phyloP scores from a whole-genome alignment of 2,113 vertebrate genomes.

The Hylia prasina region DNA sequence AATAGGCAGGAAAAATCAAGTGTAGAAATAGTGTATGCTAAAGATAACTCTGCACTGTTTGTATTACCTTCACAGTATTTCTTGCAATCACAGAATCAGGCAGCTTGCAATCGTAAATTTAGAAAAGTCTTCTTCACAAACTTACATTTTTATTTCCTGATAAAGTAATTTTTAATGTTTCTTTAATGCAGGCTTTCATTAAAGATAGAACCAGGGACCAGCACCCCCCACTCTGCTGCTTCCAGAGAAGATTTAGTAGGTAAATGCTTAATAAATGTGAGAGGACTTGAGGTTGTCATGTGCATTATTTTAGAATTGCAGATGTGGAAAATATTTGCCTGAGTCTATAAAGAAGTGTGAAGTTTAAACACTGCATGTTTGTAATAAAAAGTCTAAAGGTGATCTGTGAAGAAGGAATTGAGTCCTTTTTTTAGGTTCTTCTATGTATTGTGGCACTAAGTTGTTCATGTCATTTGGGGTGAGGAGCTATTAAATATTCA shows the following conservation, averaged over 20 bases:
- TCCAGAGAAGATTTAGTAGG: conserved; percentile 93
- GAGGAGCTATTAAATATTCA: not conserved
- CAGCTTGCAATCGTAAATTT: not conserved
- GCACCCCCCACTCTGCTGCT: conserved; percentile 88
- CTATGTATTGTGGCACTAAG: conserved; percentile 27
- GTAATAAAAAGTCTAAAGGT: conserved; percentile 11
- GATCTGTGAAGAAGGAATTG: not conserved
- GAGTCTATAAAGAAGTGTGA: conserved; percentile 22
- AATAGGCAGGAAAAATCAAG: not conserved
- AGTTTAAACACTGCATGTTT: not conserved
- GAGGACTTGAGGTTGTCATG: not conserved
- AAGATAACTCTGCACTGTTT: not conserved
- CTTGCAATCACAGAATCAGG: not conserved
- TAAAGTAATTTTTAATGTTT: conserved; percentile 43
- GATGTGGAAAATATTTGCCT: not conserved
- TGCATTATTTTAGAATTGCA: conserved; percentile 38
- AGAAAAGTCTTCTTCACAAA: not conserved
- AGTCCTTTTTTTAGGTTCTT: not conserved
- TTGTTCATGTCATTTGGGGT: not conserved
- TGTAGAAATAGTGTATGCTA: not conserved
- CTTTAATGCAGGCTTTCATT: conserved; percentile 85
- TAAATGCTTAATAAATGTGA: conserved; percentile 61
- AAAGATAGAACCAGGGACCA: conserved; percentile 96
- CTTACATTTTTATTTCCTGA: not conserved
- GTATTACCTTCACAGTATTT: not conserved